Conservation (phyloP, 1,140 invertebrate genomes). For the Lepidurus couesii region DNA sequence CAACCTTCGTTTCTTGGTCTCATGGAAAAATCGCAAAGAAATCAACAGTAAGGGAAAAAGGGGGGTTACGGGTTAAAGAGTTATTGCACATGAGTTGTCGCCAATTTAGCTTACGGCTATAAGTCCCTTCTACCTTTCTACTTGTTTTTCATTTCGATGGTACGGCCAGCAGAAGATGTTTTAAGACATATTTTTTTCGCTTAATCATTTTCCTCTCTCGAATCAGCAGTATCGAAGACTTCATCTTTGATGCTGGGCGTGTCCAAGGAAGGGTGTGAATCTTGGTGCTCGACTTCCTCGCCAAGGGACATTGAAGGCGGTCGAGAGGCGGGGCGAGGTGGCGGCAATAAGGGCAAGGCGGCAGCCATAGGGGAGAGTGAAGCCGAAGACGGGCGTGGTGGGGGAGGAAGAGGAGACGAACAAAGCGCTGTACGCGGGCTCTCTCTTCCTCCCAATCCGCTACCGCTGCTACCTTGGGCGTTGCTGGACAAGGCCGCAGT, state of each 20-base stretch:
- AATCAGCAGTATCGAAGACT: background rate
- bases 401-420: background rate
- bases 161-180: background rate
- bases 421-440: background rate
- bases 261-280: background rate
- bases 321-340: background rate
- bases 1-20: slow-evolving; percentile 17
- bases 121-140: background rate
- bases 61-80: background rate
- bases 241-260: background rate
- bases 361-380: background rate
- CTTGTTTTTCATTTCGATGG: background rate
- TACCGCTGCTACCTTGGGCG: background rate
- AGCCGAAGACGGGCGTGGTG: background rate
- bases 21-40: background rate
- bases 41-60: background rate
- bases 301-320: slow-evolving; percentile 3
- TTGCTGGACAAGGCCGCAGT: background rate
- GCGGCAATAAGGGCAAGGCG: background rate
- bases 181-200: background rate
- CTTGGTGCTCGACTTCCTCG: slow-evolving; percentile 1
- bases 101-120: background rate
- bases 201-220: background rate
- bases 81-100: slow-evolving; percentile 8
- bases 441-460: background rate